phyloP scores from a whole-genome alignment of 2,113 vertebrate species.

The Sylvietta virens region DNA sequence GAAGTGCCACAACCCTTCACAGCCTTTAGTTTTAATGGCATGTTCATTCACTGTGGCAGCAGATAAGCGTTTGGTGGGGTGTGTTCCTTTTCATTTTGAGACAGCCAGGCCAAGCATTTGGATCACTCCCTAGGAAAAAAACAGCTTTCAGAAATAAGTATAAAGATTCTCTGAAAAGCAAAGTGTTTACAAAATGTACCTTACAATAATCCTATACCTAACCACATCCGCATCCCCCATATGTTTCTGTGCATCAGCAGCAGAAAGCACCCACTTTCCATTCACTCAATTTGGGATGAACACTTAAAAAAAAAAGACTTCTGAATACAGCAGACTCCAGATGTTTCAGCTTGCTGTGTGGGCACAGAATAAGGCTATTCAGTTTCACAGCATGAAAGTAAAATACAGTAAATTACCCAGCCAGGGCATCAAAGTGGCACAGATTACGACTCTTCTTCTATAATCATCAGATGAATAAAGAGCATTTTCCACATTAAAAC shows the following conservation, averaged over 20 bases:
- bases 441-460: constrained; percentile 13
- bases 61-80: background rate
- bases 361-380: background rate
- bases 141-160: background rate
- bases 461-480: constrained; percentile 50
- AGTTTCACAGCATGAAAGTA: constrained; percentile 22
- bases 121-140: background rate
- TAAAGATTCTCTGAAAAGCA: background rate
- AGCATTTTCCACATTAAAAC: constrained; percentile 43
- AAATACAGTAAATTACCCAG: constrained; percentile 43
- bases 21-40: background rate
- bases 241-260: background rate
- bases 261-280: background rate
- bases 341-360: constrained; percentile 30
- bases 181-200: background rate
- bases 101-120: background rate
- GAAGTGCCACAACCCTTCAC: background rate
- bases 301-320: background rate
- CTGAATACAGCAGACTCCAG: constrained; percentile 3
- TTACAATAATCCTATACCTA: background rate
- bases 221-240: background rate
- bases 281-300: background rate
- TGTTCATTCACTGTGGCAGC: background rate
- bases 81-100: background rate
- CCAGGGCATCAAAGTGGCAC: constrained; percentile 6